These are phyloP conservation scores for Callosobruchus maculatus DNA, from an alignment of 2,888 invertebrate species.

Conservation along the genomic window DNA sequence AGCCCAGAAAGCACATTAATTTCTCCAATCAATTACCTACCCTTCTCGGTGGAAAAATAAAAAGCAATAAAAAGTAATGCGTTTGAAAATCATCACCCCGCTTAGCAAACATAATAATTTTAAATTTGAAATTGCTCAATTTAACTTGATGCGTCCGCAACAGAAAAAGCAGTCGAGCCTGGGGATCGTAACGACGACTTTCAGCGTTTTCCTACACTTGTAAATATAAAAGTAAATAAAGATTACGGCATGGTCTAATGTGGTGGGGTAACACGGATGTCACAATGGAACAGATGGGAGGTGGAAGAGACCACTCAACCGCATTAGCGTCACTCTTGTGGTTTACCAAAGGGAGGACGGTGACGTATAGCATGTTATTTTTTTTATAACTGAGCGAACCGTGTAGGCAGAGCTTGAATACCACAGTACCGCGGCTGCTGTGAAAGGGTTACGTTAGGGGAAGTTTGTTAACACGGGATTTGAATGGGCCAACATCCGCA, in stretches of 20 bases:
- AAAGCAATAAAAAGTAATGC: constrained; percentile 23
- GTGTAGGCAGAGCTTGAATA: no score
- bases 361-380: background rate
- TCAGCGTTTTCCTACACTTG: background rate
- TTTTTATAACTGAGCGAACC: no score
- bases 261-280: background rate
- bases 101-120: constrained; percentile 21
- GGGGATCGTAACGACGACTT: background rate
- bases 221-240: background rate
- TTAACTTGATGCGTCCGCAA: constrained; percentile 11
- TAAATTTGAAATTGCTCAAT: constrained; percentile 23
- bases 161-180: background rate
- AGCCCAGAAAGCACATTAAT: background rate
- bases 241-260: constrained; percentile 2
- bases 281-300: background rate
- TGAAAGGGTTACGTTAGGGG: no score
- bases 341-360: background rate
- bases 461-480: no score
- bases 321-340: background rate
- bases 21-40: background rate
- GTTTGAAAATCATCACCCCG: constrained; percentile 23
- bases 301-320: background rate
- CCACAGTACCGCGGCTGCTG: no score
- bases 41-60: constrained; percentile 9
- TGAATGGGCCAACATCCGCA: no score